These are phyloP conservation scores for Xylocampa areola DNA, from an alignment of 2,888 invertebrate species.

Conservation along the genomic window DNA sequence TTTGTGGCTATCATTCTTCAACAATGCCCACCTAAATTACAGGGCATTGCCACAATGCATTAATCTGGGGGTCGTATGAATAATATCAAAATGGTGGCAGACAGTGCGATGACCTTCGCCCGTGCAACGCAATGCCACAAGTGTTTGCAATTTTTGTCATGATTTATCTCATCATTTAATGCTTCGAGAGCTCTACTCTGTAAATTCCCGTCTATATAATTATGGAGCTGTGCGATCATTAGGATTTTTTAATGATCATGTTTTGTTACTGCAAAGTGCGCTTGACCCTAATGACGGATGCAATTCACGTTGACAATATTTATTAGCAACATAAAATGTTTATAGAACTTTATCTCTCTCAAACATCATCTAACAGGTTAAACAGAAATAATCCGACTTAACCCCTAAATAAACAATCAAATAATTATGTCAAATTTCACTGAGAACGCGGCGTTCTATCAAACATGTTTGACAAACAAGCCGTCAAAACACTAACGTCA, in stretches of 20 bases:
- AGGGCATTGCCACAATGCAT: constrained; percentile 42
- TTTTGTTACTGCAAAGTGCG: constrained; percentile 30
- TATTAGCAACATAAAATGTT: constrained; percentile 6
- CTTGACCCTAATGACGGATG: constrained; percentile 35
- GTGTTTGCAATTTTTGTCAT: constrained; percentile 55
- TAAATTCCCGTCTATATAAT: constrained; percentile 39
- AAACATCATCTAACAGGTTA: constrained; percentile 7
- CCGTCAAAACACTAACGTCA: constrained; percentile 49
- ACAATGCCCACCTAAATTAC: constrained; percentile 20
- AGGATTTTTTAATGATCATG: constrained; percentile 38
- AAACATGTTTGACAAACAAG: constrained; percentile 49
- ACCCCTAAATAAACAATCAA: constrained; percentile 39
- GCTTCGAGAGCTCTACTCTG: constrained; percentile 38
- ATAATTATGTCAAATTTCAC: constrained; percentile 43
- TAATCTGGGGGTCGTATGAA: constrained; percentile 45
- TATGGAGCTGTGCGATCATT: constrained; percentile 26
- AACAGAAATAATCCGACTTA: constrained; percentile 36
- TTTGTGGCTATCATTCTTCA: not conserved
- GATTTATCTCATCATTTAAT: constrained; percentile 55
- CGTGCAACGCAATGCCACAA: constrained; percentile 53
- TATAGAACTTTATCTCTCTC: not conserved
- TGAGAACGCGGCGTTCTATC: constrained; percentile 43
- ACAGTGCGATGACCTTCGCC: constrained; percentile 57
- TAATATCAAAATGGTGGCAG: constrained; percentile 45
- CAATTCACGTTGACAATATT: constrained; percentile 21